A percentile compares a stretch with the other conserved stretches of the same genome.
phyloP scores from a whole-genome alignment of 2,888 invertebrate species.

The Iselma pallidipennis region DNA sequence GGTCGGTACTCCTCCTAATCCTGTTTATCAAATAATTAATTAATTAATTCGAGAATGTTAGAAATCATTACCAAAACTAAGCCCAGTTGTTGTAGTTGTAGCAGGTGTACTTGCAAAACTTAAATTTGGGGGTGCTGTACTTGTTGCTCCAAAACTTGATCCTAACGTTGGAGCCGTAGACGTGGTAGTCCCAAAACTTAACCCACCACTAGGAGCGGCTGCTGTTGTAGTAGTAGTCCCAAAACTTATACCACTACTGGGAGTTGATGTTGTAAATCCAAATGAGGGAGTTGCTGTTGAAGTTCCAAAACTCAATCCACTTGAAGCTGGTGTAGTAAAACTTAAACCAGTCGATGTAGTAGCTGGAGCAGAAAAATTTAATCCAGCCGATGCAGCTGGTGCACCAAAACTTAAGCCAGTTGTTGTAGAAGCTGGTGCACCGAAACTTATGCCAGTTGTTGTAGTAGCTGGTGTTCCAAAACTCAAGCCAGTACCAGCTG shows the following conservation, averaged over 20 bases:
- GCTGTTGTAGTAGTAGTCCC: constrained; percentile 5
- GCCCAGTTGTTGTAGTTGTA: constrained; percentile 3
- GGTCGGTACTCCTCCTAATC: constrained; percentile 15
- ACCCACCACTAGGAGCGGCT: constrained; percentile 3
- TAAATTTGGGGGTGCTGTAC: constrained; percentile 6
- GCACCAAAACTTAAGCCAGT: constrained; percentile 16
- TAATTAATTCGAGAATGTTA: background rate
- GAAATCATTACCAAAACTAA: constrained; percentile 2
- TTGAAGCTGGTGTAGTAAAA: constrained; percentile 21
- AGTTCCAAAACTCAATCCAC: constrained; percentile 1
- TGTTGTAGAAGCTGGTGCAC: constrained; percentile 32
- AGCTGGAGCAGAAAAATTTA: constrained; percentile 17
- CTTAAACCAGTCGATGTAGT: constrained; percentile 24
- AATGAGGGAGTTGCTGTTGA: constrained; percentile 2
- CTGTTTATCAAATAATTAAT: constrained; percentile 7
- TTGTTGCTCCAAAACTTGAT: constrained; percentile 22
- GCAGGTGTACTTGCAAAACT: constrained; percentile 18
- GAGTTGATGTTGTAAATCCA: constrained; percentile 15
- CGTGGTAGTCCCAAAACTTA: constrained; percentile 20
- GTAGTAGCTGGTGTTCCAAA: constrained; percentile 25
- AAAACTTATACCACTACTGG: constrained; percentile 1
- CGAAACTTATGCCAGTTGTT: constrained; percentile 36
- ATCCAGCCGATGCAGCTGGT: constrained; percentile 24
- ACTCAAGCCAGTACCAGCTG: constrained; percentile 36
- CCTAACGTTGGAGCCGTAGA: constrained; percentile 21